Conservation (phyloP, 1,140 invertebrate species). For the Oedothorax gibbosus region DNA sequence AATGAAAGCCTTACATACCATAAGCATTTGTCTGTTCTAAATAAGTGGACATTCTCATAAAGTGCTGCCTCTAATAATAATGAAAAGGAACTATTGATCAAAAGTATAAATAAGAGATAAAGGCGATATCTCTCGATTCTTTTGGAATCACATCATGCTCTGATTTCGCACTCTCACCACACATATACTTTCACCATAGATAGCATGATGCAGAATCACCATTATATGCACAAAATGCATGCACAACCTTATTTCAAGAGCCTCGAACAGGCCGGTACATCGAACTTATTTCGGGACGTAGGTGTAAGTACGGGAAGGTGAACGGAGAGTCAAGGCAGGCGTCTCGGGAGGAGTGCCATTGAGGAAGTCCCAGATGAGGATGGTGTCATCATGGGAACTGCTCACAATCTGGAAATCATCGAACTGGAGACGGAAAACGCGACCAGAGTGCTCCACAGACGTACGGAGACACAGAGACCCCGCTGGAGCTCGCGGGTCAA, state of each 20-base stretch:
- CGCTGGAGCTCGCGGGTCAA: slow-evolving; percentile 93
- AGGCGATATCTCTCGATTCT: neutral
- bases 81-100: too few species aligned
- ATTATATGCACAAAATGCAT: slow-evolving; percentile 12
- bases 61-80: too few species aligned
- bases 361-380: slow-evolving; percentile 99
- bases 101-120: too few species aligned
- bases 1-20: too few species aligned
- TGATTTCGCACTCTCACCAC: slow-evolving; percentile 12
- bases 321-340: slow-evolving; percentile 61
- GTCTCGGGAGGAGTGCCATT: slow-evolving; percentile 74
- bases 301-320: slow-evolving; percentile 65
- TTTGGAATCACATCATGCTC: slow-evolving; percentile 10
- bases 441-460: slow-evolving; percentile 97
- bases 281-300: slow-evolving; percentile 64
- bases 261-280: neutral
- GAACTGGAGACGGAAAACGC: slow-evolving; percentile 98
- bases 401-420: slow-evolving; percentile 99
- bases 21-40: too few species aligned
- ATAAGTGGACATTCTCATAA: too few species aligned
- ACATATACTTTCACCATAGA: slow-evolving; percentile 6
- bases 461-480: slow-evolving; percentile 94
- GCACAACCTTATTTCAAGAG: slow-evolving; percentile 1
- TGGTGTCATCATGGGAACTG: slow-evolving; percentile 99
- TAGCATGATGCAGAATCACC: neutral